Conservation (phyloP, 2,797 vertebrate genomes). For the Muraenolepis orangiensis region DNA sequence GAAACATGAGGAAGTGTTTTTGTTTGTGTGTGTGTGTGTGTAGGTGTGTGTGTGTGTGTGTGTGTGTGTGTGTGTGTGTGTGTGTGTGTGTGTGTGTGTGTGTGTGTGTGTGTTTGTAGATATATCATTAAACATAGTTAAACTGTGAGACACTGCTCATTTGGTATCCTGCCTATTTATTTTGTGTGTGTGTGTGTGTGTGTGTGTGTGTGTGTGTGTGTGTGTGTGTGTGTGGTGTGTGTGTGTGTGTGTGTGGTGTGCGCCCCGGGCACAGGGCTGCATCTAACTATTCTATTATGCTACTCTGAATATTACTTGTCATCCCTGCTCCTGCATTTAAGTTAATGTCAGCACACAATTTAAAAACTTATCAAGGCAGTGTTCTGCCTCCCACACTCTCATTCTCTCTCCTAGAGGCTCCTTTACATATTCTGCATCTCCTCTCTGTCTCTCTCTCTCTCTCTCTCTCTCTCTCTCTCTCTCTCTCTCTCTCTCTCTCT, state of each 20-base stretch:
- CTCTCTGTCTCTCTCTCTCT: background rate
- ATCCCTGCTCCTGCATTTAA: constrained; percentile 50
- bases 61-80: no score
- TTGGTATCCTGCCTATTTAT: background rate
- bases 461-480: constrained; percentile 38
- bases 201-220: constrained; percentile 5
- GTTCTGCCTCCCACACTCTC: constrained; percentile 29
- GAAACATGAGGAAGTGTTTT: background rate
- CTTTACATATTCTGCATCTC: constrained; percentile 7
- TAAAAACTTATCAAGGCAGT: constrained; percentile 64
- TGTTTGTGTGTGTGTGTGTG: background rate
- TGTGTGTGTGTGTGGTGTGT: constrained; percentile 3
- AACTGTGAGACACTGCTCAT: background rate
- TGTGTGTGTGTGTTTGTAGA: background rate
- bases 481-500: background rate
- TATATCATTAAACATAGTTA: background rate
- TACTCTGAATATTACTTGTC: constrained; percentile 67
- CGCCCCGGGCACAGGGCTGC: no score
- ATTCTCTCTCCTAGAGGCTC: constrained; percentile 49
- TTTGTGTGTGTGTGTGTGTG: background rate
- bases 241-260: constrained; percentile 1
- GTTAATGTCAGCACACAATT: constrained; percentile 55
- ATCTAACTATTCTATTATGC: no score
- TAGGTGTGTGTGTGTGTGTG: no score
- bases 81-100: background rate